Evolutionary conservation across 2,888 invertebrate species (phyloP).

Genomic region (Caenorhabditis auriculariae): DNA sequence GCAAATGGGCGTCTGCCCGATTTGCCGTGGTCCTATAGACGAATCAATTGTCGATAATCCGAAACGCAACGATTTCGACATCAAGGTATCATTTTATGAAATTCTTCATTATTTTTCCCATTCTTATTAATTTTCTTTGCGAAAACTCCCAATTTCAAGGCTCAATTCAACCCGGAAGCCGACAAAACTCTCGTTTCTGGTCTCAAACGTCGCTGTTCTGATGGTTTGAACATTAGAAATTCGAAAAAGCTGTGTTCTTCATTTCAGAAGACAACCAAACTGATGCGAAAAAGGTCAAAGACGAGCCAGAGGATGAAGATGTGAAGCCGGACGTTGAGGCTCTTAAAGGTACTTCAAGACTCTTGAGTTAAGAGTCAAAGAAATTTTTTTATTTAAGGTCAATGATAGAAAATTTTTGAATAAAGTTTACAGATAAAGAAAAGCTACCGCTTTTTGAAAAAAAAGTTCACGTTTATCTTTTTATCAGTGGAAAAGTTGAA

Average conservation of each 20-base stretch:
- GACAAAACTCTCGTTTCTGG: no score
- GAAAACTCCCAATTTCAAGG: no score
- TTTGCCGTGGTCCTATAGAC: constrained; percentile 37
- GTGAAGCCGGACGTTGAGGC: constrained; percentile 21
- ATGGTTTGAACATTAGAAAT: neutral
- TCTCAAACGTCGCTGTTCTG: no score
- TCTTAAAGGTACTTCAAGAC: constrained; percentile 6
- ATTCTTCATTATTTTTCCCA: no score
- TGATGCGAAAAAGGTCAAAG: neutral
- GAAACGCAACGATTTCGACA: constrained; percentile 4
- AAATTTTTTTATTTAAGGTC: no score
- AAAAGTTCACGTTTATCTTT: constrained; percentile 12
- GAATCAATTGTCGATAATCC: constrained; percentile 19
- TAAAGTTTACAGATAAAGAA: no score
- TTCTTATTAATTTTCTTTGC: no score
- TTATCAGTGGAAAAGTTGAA: neutral
- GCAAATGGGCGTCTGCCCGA: constrained; percentile 28
- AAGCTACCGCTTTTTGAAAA: no score
- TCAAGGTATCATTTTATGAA: constrained; percentile 6
- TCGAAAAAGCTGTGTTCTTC: neutral
- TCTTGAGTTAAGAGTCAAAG: no score
- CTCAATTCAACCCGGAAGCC: no score
- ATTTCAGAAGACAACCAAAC: neutral
- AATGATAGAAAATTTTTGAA: no score
- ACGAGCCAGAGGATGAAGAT: constrained; percentile 14